Evolutionary conservation across 2,888 invertebrate genomes (phyloP).

Genomic region (Podabrus alpinus): DNA sequence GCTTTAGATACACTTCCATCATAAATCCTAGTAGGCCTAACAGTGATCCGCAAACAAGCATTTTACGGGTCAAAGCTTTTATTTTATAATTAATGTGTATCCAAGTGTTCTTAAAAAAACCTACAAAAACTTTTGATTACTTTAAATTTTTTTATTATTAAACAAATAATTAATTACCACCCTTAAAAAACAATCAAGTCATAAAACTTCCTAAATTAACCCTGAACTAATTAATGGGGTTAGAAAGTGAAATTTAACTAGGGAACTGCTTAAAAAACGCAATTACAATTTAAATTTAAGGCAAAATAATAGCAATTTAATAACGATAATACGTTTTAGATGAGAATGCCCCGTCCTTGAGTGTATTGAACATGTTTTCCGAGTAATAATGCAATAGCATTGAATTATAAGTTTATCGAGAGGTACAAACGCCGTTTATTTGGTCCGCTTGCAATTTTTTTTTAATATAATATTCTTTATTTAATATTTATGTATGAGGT

Average conservation of each 20-base stretch:
- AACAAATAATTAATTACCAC: background rate
- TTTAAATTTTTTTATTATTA: background rate
- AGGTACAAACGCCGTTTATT: no score
- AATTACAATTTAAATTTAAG: background rate
- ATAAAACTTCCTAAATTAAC: background rate
- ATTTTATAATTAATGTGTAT: conserved; percentile 23
- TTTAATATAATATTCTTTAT: no score
- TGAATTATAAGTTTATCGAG: no score
- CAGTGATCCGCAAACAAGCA: conserved; percentile 25
- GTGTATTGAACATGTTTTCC: no score
- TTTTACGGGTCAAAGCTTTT: conserved; percentile 23
- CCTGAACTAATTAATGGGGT: background rate
- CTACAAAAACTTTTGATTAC: conserved; percentile 5
- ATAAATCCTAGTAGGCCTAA: conserved; percentile 25
- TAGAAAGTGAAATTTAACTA: background rate
- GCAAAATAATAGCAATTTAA: background rate
- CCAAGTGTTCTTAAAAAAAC: conserved; percentile 13
- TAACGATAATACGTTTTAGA: background rate
- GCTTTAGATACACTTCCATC: conserved; percentile 26
- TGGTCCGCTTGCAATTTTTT: no score
- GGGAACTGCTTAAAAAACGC: background rate
- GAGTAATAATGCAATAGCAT: no score
- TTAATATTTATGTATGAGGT: no score
- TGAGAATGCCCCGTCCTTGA: no score
- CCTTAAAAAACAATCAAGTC: background rate